Evolutionary conservation across 1,140 invertebrate genomes (phyloP).

Genomic region (Nilaparvata lugens): DNA sequence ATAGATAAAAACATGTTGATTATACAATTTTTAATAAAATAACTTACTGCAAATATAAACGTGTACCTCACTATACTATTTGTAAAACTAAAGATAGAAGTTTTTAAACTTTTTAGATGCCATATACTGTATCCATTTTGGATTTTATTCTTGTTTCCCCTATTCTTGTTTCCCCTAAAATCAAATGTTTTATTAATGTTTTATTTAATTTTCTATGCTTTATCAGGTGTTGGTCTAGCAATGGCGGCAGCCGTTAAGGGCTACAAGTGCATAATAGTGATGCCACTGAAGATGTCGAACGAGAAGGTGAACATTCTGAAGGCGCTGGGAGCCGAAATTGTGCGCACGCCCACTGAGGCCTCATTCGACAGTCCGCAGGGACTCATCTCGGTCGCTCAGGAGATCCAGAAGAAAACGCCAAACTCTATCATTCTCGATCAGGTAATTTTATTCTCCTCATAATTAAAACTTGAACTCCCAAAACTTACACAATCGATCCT

Average conservation of each 20-base stretch:
- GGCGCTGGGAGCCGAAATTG: constrained; percentile 89
- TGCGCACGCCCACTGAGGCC: constrained; percentile 90
- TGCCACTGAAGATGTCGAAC: constrained; percentile 93
- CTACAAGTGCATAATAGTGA: constrained; percentile 94
- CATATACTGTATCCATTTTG: no score
- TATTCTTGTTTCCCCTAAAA: background rate
- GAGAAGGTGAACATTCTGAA: constrained; percentile 69
- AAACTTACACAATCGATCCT: no score
- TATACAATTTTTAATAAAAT: no score
- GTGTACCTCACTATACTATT: no score
- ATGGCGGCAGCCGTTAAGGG: constrained; percentile 91
- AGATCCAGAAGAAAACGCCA: constrained; percentile 77
- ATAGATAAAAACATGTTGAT: no score
- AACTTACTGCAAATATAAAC: no score
- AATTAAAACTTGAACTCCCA: no score
- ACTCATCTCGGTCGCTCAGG: constrained; percentile 82
- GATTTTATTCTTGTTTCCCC: no score
- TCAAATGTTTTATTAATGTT: background rate
- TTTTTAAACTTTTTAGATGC: no score
- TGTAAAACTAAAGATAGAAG: no score
- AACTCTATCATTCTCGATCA: constrained; percentile 93
- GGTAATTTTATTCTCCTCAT: constrained; percentile 47
- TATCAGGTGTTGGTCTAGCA: constrained; percentile 83
- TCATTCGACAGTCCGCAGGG: constrained; percentile 73
- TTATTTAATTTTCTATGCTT: no score